Percentiles rank a stretch among this genome's conserved stretches.
phyloP scores from a whole-genome alignment of 2,113 vertebrate genomes.

The Cromileptes altivelis region DNA sequence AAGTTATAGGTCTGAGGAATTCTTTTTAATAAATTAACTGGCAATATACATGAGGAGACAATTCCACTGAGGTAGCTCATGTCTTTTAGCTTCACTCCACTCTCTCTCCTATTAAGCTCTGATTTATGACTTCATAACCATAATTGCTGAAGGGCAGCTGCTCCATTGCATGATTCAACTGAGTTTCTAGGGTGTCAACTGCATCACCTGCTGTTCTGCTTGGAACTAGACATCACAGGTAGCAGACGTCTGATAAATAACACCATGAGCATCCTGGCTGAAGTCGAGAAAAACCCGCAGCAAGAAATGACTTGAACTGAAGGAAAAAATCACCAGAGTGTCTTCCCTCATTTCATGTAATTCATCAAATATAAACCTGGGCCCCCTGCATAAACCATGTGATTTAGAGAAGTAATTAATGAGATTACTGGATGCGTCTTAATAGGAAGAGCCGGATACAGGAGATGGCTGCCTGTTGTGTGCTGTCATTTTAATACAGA shows the following conservation, averaged over 20 bases:
- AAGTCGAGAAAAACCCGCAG: slow-evolving; percentile 42
- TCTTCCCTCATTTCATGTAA: slow-evolving; percentile 38
- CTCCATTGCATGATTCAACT: slow-evolving; percentile 74
- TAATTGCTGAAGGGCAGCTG: slow-evolving; percentile 82
- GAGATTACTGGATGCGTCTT: slow-evolving; percentile 64
- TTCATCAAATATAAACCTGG: slow-evolving; percentile 55
- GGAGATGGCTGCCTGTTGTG: slow-evolving; percentile 50
- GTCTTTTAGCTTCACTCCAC: slow-evolving; percentile 63
- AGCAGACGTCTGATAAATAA: slow-evolving; percentile 73
- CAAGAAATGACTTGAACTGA: slow-evolving; percentile 43
- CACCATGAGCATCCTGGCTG: slow-evolving; percentile 23
- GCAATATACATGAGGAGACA: slow-evolving; percentile 39
- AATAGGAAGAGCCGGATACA: slow-evolving; percentile 50
- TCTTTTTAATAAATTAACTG: slow-evolving; percentile 47
- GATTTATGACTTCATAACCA: slow-evolving; percentile 84
- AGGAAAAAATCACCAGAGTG: slow-evolving; percentile 28
- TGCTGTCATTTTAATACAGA: slow-evolving; percentile 50
- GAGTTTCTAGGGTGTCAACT: slow-evolving; percentile 70
- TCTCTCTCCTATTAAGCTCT: slow-evolving; percentile 74
- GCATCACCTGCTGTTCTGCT: slow-evolving; percentile 79
- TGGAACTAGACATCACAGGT: slow-evolving; percentile 68
- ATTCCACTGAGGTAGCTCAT: slow-evolving; percentile 51
- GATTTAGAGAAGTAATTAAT: slow-evolving; percentile 77
- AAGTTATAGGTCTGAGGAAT: slow-evolving; percentile 20
- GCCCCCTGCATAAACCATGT: slow-evolving; percentile 54